Evolutionary conservation across 2,888 invertebrate genomes (phyloP).

Genomic region (Calliphora vomitoria): DNA sequence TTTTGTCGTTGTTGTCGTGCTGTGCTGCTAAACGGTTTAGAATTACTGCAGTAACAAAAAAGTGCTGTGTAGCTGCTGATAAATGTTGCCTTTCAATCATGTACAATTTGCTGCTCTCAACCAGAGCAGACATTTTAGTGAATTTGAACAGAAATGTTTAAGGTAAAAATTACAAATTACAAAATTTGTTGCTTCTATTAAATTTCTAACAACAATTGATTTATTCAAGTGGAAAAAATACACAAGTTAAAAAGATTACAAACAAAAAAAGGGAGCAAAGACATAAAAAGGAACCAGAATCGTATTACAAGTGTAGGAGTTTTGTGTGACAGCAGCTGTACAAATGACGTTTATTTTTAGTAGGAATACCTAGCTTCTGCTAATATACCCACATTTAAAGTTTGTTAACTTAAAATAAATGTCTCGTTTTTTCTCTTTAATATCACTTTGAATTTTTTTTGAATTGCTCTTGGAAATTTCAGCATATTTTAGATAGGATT

Average conservation of each 20-base stretch:
- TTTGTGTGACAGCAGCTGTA: background rate
- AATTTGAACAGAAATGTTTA: conserved; percentile 77
- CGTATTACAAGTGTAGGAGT: conserved; percentile 28
- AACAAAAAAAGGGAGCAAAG: background rate
- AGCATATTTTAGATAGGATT: background rate
- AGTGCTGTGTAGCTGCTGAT: background rate
- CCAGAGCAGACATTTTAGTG: conserved; percentile 73
- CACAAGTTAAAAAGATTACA: conserved; percentile 14
- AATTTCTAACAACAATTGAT: conserved; percentile 22
- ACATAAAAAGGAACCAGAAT: background rate
- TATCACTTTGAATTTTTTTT: background rate
- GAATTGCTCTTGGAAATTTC: background rate
- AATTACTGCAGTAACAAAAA: conserved; percentile 3
- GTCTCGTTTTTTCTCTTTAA: no score
- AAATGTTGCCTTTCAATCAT: conserved; percentile 82
- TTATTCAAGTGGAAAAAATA: conserved; percentile 27
- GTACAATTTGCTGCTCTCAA: conserved; percentile 79
- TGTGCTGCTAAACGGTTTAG: conserved; percentile 15
- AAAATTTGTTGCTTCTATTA: background rate
- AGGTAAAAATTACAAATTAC: conserved; percentile 77
- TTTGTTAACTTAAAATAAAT: background rate
- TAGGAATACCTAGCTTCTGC: background rate
- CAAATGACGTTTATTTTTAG: background rate
- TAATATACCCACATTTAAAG: background rate
- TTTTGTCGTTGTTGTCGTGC: conserved; percentile 16